These are phyloP conservation scores for Aleiodes alternator DNA, from an alignment of 2,888 invertebrate species.

Conservation along the genomic window DNA sequence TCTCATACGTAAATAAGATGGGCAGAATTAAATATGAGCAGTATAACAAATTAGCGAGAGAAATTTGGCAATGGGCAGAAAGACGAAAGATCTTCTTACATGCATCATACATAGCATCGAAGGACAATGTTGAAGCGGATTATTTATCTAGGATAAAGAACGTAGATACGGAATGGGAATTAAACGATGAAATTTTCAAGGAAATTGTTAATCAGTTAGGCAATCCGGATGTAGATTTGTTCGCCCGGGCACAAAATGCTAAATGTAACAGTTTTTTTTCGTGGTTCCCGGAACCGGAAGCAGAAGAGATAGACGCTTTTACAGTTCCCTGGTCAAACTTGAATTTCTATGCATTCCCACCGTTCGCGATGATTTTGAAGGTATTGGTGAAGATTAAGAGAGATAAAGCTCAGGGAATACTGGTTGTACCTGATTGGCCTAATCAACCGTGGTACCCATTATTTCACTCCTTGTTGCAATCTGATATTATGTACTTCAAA, in stretches of 20 bases:
- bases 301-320: slow-evolving; percentile 26
- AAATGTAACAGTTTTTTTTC: slow-evolving; percentile 38
- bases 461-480: slow-evolving; percentile 23
- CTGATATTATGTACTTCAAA: slow-evolving; percentile 30
- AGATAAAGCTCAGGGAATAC: slow-evolving; percentile 45
- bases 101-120: too few relatives aligned
- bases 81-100: slow-evolving; percentile 40
- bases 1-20: slow-evolving; percentile 1
- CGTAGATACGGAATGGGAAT: slow-evolving; percentile 49
- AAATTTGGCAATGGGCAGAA: slow-evolving; percentile 6
- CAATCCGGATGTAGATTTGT: slow-evolving; percentile 37
- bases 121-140: slow-evolving; percentile 51
- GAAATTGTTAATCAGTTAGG: slow-evolving; percentile 37
- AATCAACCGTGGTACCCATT: too few relatives aligned
- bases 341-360: slow-evolving; percentile 42
- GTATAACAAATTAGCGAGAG: not conserved
- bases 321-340: slow-evolving; percentile 35
- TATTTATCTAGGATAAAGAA: slow-evolving; percentile 42
- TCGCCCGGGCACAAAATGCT: slow-evolving; percentile 37
- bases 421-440: slow-evolving; percentile 48
- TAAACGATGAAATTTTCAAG: slow-evolving; percentile 35
- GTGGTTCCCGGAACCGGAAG: too few relatives aligned
- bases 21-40: not conserved
- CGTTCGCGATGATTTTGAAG: slow-evolving; percentile 42
- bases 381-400: slow-evolving; percentile 39